These are phyloP conservation scores for Liparis tanakae DNA, from an alignment of 2,797 vertebrate genomes.

Conservation along the genomic window DNA sequence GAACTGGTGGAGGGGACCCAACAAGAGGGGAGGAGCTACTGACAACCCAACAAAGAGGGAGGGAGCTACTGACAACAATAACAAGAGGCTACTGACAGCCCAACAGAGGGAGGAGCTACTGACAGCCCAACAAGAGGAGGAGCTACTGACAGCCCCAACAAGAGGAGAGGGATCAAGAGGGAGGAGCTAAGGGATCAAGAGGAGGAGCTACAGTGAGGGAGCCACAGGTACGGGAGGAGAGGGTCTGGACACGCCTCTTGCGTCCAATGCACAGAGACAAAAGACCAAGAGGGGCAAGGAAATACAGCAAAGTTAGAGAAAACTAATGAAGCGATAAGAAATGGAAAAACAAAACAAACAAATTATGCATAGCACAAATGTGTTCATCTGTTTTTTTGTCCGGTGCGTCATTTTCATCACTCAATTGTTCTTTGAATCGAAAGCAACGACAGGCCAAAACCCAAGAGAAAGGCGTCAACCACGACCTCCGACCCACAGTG, in stretches of 20 bases:
- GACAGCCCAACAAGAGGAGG: too few relatives aligned
- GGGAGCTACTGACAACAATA: too few relatives aligned
- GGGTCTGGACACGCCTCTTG: not conserved
- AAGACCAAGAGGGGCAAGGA: not conserved
- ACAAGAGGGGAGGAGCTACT: conserved; percentile 44
- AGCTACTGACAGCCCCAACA: conserved; percentile 56
- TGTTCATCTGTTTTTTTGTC: not conserved
- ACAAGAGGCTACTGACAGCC: too few relatives aligned
- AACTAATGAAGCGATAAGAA: not conserved
- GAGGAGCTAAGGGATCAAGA: too few relatives aligned
- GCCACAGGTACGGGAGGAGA: conserved; percentile 32
- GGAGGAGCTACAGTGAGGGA: too few relatives aligned
- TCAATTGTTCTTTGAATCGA: not conserved
- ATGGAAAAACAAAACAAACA: not conserved
- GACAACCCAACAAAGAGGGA: too few relatives aligned
- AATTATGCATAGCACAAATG: not conserved
- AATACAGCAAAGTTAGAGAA: not conserved
- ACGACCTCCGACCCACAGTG: too few relatives aligned
- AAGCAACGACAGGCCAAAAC: not conserved
- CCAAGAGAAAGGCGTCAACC: too few relatives aligned
- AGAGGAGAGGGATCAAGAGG: too few relatives aligned
- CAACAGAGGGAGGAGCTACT: too few relatives aligned
- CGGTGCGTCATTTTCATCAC: too few relatives aligned
- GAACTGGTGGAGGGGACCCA: conserved; percentile 33
- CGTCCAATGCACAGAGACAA: not conserved